These are phyloP conservation scores for Spatulosminthurus flaviceps DNA, from an alignment of 2,888 invertebrate species.

Conservation along the genomic window DNA sequence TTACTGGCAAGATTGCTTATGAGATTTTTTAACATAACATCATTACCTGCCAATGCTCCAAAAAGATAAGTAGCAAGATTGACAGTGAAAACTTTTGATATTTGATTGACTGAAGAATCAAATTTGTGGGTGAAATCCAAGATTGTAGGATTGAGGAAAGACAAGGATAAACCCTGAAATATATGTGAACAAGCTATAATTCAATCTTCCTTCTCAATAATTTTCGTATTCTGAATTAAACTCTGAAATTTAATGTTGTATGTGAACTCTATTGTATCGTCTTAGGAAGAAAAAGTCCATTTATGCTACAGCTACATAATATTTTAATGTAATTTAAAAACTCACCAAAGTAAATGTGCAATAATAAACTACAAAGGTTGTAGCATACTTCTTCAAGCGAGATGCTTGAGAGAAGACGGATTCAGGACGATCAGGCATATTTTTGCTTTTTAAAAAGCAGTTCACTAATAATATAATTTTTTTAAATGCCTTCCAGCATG, in stretches of 20 bases:
- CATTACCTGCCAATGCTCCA: not conserved
- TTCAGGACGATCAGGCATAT: not conserved
- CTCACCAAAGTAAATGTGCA: not conserved
- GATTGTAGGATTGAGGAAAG: constrained; percentile 13
- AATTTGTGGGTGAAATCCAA: constrained; percentile 16
- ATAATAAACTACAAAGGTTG: not conserved
- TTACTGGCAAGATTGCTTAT: not conserved
- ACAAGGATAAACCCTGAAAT: constrained; percentile 3
- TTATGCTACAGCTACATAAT: no score
- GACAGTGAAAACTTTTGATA: constrained; percentile 19
- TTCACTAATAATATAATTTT: no score
- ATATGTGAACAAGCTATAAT: no score
- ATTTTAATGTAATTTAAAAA: not conserved
- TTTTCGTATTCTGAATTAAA: no score
- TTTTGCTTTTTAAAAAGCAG: not conserved
- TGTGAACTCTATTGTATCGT: not conserved
- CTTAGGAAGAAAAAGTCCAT: not conserved
- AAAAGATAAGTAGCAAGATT: not conserved
- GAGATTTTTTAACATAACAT: not conserved
- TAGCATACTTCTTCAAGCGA: not conserved
- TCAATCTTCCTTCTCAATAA: no score
- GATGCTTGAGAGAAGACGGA: not conserved
- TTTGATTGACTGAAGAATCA: not conserved
- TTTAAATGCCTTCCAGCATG: no score
- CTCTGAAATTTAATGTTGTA: not conserved